These are phyloP conservation scores for Teleopsis dalmanni DNA, from an alignment of 1,140 invertebrate species.

Conservation along the genomic window DNA sequence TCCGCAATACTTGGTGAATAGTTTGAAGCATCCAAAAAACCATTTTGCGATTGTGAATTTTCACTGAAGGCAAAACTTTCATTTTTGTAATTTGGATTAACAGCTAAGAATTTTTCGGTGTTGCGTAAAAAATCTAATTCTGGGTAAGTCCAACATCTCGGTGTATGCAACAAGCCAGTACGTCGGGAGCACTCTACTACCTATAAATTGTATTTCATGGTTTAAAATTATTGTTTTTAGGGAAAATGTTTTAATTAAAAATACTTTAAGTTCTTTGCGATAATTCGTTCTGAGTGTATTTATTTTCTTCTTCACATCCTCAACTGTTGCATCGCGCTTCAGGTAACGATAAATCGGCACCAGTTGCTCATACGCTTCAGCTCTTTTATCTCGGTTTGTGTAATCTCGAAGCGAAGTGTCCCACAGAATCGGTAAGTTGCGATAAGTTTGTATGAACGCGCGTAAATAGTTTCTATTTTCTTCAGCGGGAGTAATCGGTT, in stretches of 20 bases:
- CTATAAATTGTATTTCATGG: too few species aligned
- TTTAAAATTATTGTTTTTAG: too few species aligned
- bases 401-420: constrained; percentile 37
- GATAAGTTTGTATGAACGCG: constrained; percentile 36
- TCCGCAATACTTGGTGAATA: constrained; percentile 30
- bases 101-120: constrained; percentile 37
- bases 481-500: constrained; percentile 29
- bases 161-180: constrained; percentile 28
- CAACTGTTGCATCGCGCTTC: constrained; percentile 34
- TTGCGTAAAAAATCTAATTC: constrained; percentile 37
- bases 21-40: constrained; percentile 23
- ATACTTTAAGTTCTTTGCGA: constrained; percentile 32
- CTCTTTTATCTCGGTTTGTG: constrained; percentile 37
- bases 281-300: constrained; percentile 39
- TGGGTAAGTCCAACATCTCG: constrained; percentile 38
- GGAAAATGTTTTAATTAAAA: too few species aligned
- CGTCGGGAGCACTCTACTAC: constrained; percentile 34
- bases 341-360: constrained; percentile 40
- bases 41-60: constrained; percentile 25
- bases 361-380: constrained; percentile 33
- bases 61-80: constrained; percentile 31
- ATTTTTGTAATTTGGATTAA: constrained; percentile 21
- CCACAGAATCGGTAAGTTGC: constrained; percentile 36
- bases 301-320: constrained; percentile 41
- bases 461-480: constrained; percentile 37